A percentile compares a stretch with the other conserved stretches of the same genome.
Conservation (phyloP, 2,888 invertebrate species). For the Cheilosia variabilis region DNA sequence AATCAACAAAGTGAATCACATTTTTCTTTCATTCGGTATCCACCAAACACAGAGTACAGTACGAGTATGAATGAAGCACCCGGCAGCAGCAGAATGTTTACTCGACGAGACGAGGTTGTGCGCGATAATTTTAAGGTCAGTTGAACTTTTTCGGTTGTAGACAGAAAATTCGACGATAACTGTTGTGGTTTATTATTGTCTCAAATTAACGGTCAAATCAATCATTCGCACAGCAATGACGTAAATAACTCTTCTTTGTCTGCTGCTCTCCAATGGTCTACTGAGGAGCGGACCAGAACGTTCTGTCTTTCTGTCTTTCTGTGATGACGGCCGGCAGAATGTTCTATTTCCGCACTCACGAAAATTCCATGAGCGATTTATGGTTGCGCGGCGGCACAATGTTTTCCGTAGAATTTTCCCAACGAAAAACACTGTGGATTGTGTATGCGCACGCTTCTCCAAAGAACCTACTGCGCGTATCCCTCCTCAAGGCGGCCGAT, state of each 20-base stretch:
- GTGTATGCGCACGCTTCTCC: constrained; percentile 47
- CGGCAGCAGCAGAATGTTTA: constrained; percentile 15
- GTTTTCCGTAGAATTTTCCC: constrained; percentile 42
- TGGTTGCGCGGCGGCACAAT: constrained; percentile 9
- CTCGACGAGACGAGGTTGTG: constrained; percentile 15
- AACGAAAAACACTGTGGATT: constrained; percentile 23
- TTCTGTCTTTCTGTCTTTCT: constrained; percentile 39
- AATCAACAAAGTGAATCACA: constrained; percentile 69
- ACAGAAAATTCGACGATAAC: constrained; percentile 17
- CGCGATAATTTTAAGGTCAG: constrained; percentile 58
- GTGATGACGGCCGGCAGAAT: constrained; percentile 43
- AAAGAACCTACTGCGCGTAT: constrained; percentile 10
- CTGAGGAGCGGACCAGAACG: constrained; percentile 52
- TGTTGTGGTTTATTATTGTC: constrained; percentile 30
- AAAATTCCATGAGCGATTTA: constrained; percentile 44
- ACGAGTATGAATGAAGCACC: constrained; percentile 21
- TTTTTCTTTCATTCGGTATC: constrained; percentile 24
- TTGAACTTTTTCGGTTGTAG: constrained; percentile 60
- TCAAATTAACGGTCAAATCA: constrained; percentile 66
- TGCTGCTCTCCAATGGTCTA: constrained; percentile 65
- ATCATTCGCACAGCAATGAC: constrained; percentile 53
- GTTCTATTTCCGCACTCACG: constrained; percentile 73
- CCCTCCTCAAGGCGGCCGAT: background rate
- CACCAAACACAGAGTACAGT: background rate
- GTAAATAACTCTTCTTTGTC: constrained; percentile 66